Base-by-base conservation (phyloP, 35 echinoderm and acorn worm species). In the Heliocidaris erythrogramma region DNA sequence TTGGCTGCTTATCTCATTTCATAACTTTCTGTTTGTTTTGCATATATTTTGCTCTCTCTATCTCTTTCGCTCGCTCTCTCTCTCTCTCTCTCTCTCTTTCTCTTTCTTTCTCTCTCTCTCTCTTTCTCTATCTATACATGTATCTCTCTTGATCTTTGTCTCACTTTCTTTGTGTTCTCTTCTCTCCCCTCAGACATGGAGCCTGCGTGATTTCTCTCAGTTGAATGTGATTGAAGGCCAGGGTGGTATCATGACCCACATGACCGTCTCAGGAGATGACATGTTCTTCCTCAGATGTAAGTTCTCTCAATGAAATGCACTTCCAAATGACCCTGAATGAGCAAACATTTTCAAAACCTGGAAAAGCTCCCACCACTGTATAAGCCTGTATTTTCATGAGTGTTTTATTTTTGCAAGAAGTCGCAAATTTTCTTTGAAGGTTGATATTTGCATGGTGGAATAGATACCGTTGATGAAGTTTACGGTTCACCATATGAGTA, bases 221-320 rank as follows among this genome's bases (percentile, higher is more conserved):
- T 50, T 99, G 31, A 97, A 99, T 94, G 94, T 93, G 31, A 97
- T 96, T 10, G 97, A 97, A 18, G 96, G 96, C 86, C 86, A 96
- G 12, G 84, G 96, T 4, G 94, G 93, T 21, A 85, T 96, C 31
- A 97, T 99, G 18, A 96, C 92, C 49, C 96, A 95, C 49, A 97
- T 97, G 98, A 96, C 95, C 13, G 49, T 99, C 42, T 99, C 98
- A 17, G 95, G 96, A 7, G 97, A 99, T 86, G 96, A 97, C 85
- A 97, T 95, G 84, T 99, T 99, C 93, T 97, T 99, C 49, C 69
- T 99, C 32, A 94, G 96, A 91, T 96, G 98, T 99, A 91, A 96
- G 96, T 94, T 78, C n/a, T 78, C 18, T 56, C 21, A n/a, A 78
- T 18, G 18, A 24, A 5, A 27, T 5, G 2, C 24, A 27, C 17